These are phyloP conservation scores for Phataginus tetradactyla DNA, from an alignment of 2,797 vertebrate species.

Conservation along the genomic window DNA sequence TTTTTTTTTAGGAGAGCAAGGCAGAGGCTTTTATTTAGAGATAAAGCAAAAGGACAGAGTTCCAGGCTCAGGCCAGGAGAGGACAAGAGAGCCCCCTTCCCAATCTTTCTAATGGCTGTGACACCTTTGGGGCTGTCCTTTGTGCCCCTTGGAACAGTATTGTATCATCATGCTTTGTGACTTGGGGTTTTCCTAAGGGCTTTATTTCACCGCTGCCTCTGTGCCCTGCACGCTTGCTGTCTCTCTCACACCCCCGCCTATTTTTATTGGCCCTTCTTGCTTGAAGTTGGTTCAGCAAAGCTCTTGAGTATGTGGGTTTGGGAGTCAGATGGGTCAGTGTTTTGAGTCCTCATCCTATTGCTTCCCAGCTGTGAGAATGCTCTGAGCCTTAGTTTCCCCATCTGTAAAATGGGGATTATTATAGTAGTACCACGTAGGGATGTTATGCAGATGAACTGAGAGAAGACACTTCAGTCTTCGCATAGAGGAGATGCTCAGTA, in stretches of 20 bases:
- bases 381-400: background rate
- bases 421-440: fast-evolving
- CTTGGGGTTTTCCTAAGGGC: background rate
- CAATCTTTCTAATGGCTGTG: background rate
- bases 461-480: background rate
- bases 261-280: background rate
- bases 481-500: background rate
- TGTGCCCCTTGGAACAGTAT: background rate
- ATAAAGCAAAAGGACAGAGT: too few relatives aligned
- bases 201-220: too few relatives aligned
- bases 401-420: background rate
- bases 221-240: fast-evolving
- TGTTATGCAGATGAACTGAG: background rate
- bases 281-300: background rate
- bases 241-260: background rate
- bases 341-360: background rate
- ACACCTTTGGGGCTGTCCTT: background rate
- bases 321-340: background rate
- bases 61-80: too few relatives aligned
- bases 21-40: too few relatives aligned
- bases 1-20: too few relatives aligned
- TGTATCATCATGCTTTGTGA: background rate
- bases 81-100: background rate
- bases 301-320: background rate
- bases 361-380: background rate